Evolutionary conservation across 2,797 vertebrate genomes (phyloP), one percentile per base, ranked within the genome.

Genomic region (Acridotheres tristis): DNA sequence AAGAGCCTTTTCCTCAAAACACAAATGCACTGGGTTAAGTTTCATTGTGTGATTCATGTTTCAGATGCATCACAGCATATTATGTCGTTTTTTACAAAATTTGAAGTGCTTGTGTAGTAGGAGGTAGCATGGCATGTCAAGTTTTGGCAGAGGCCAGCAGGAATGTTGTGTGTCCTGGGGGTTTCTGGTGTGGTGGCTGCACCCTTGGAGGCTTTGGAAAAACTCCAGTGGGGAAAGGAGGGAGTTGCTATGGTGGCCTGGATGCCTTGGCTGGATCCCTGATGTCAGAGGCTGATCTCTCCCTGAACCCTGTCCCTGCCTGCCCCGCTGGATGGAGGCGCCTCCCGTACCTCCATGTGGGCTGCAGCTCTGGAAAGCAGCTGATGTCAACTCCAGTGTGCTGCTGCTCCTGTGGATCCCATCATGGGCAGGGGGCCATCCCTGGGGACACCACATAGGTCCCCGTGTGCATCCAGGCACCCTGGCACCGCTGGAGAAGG

Each of bases 341-440:
- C n/a, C 34, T 45, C 62, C 0, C 0, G 19, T 17, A 20, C 7
- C 32, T 68, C 34, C 0, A 0, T 2, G 6, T 32, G 63, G 42
- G 67, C 58, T 91, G 32, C 18, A 16, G 45, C 55, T 66, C 76
- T 9, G 36, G 45, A 1, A 20, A 12, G 57, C 6, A 63, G 61
- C 53, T 4, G 7, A 12, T 71, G 23, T 14, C 3, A 74, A 22
- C 25, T 51, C 4, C 32, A 18, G 13, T 0, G 0, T 43, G 59
- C 50, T 91, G 50, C 77, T 53, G 15, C 42, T 1, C 9, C 45
- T 34, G 12, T 53, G 55, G 34, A 3, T 26, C 47, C 40, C 2
- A 0, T 22, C 25, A 0, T 9, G 68, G 27, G 40, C 38, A 40
- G 40, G 40, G 51, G 40, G 36, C 25, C 4, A 4, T 17, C 57